Evolutionary conservation across 2,797 vertebrate genomes (phyloP).

Genomic region (Podarcis lilfordi): DNA sequence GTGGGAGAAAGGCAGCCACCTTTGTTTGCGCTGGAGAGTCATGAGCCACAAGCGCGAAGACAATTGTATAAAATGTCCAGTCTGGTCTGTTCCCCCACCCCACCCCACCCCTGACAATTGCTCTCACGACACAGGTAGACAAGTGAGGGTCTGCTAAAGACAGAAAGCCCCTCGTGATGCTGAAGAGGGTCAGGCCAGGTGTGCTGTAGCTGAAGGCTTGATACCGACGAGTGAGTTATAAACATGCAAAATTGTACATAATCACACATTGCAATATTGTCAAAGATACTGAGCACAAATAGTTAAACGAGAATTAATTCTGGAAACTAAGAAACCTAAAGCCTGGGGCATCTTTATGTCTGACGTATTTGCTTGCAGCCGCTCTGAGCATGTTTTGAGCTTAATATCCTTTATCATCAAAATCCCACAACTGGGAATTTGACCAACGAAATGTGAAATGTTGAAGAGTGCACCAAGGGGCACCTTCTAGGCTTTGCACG

Average conservation of each 20-base stretch:
- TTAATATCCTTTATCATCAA: neutral
- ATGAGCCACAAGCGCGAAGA: neutral
- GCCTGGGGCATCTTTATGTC: neutral
- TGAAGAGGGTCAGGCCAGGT: neutral
- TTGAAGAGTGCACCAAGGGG: slow-evolving; percentile 3
- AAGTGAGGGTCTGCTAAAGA: too few relatives aligned
- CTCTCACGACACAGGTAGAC: neutral
- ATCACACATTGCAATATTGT: neutral
- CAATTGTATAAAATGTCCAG: neutral
- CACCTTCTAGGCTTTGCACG: neutral
- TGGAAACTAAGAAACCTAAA: slow-evolving; percentile 1
- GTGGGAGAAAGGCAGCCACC: neutral
- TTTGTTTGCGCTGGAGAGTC: neutral
- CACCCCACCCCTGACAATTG: neutral
- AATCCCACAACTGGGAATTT: slow-evolving; percentile 36
- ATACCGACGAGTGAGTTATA: neutral
- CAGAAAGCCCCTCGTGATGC: neutral
- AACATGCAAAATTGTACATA: neutral
- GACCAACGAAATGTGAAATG: slow-evolving; percentile 40
- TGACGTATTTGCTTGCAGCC: slow-evolving; percentile 11
- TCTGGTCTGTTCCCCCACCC: neutral
- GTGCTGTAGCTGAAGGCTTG: neutral
- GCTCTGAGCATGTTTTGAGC: slow-evolving; percentile 16
- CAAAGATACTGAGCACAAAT: neutral
- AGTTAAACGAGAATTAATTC: slow-evolving; percentile 20